A percentile compares a stretch with the other conserved stretches of the same genome.
phyloP scores from a whole-genome alignment of 1,140 invertebrate genomes.

The Achatina immaculata region DNA sequence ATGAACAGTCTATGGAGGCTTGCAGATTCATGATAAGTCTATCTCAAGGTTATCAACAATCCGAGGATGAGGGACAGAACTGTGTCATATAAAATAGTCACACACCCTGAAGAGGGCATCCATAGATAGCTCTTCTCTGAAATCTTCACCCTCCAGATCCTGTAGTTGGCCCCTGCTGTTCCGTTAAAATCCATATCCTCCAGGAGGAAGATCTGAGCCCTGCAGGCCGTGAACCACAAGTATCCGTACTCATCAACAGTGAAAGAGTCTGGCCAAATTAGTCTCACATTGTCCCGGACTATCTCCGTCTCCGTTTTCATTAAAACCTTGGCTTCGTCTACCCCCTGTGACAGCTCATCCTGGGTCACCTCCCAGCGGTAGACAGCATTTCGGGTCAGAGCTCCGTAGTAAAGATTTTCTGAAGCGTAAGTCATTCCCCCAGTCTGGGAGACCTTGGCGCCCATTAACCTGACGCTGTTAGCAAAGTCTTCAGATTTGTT shows the following conservation, averaged over 20 bases:
- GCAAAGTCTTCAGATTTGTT: neutral
- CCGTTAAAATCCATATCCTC: constrained; percentile 24
- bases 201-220: constrained; percentile 16
- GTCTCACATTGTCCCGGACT: neutral
- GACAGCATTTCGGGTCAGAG: constrained; percentile 11
- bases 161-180: constrained; percentile 8
- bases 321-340: neutral
- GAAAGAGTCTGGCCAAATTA: constrained; percentile 30
- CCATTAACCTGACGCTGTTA: neutral
- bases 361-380: constrained; percentile 22
- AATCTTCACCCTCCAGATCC: constrained; percentile 28
- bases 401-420: constrained; percentile 26
- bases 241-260: constrained; percentile 28
- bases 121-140: constrained; percentile 17
- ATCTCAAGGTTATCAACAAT: no score
- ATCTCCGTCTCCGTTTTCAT: constrained; percentile 20
- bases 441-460: constrained; percentile 27
- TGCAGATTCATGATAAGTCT: no score
- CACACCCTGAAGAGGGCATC: no score
- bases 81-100: no score
- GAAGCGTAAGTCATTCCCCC: constrained; percentile 26
- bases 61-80: no score
- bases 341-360: neutral
- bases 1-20: no score
- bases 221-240: constrained; percentile 30